phyloP scores from a whole-genome alignment of 2,113 vertebrate species.

The Ptychochromis oligacanthus region DNA sequence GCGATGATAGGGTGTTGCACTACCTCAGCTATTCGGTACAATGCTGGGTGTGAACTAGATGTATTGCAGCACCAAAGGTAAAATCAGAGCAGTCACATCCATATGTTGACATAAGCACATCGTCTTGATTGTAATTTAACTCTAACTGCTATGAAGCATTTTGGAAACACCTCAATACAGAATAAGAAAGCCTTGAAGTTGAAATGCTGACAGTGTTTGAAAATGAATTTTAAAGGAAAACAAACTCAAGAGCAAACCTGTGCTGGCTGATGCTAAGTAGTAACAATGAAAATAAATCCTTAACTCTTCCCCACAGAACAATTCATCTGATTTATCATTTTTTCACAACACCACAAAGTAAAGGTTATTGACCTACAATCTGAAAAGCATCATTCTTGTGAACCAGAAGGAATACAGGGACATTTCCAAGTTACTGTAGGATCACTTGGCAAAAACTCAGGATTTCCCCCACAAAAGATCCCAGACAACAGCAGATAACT shows the following conservation, averaged over 20 bases:
- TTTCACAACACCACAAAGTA: neutral
- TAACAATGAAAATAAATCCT: neutral
- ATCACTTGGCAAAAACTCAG: neutral
- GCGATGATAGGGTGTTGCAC: neutral
- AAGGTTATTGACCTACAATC: neutral
- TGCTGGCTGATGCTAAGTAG: neutral
- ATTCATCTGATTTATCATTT: neutral
- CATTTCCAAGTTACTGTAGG: neutral
- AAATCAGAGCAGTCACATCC: neutral
- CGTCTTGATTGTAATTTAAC: neutral
- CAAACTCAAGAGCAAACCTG: neutral
- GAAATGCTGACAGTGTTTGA: neutral
- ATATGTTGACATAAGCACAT: neutral
- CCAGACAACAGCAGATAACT: neutral
- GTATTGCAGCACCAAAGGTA: neutral
- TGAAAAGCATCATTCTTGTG: neutral
- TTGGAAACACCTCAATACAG: neutral
- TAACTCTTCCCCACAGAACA: neutral
- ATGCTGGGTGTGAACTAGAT: slow-evolving; percentile 8
- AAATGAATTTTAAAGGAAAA: neutral
- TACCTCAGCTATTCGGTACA: neutral
- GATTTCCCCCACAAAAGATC: neutral
- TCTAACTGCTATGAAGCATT: neutral
- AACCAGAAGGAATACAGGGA: neutral
- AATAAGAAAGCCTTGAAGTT: neutral